Evolutionary conservation across 2,888 invertebrate species (phyloP).

Genomic region (Parascotia fuliginaria): DNA sequence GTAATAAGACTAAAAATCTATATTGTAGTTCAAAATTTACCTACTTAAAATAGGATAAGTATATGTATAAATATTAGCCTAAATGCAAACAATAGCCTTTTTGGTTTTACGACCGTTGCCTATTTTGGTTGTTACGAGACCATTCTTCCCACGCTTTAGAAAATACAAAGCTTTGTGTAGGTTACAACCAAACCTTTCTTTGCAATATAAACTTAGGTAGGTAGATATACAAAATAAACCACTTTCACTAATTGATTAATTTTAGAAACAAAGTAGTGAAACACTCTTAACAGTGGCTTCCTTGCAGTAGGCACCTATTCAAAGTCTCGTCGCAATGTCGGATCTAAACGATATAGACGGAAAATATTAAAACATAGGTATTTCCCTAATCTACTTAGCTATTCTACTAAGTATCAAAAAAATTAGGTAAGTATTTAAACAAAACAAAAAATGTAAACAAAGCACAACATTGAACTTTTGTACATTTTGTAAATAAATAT

Average conservation of each 20-base stretch:
- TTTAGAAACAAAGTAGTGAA: conserved; percentile 11
- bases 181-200: conserved; percentile 36
- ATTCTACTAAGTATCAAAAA: neutral
- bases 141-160: conserved; percentile 47
- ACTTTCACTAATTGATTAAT: conserved; percentile 34
- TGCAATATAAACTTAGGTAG: conserved; percentile 20
- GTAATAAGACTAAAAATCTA: neutral
- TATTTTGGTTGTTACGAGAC: conserved; percentile 37
- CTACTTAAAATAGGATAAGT: conserved; percentile 1
- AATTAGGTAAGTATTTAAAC: neutral
- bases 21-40: neutral
- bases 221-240: conserved; percentile 31
- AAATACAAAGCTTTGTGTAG: conserved; percentile 46
- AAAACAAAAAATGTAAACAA: conserved; percentile 1
- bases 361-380: neutral
- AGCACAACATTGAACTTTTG: conserved; percentile 11
- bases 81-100: conserved; percentile 29
- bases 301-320: neutral
- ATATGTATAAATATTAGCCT: conserved; percentile 11
- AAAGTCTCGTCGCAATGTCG: neutral
- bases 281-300: neutral
- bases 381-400: neutral
- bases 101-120: conserved; percentile 31
- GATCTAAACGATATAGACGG: neutral
- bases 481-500: conserved; percentile 2